These are phyloP conservation scores for Vombatus ursinus DNA, from an alignment of 2,113 vertebrate species.

Conservation along the genomic window DNA sequence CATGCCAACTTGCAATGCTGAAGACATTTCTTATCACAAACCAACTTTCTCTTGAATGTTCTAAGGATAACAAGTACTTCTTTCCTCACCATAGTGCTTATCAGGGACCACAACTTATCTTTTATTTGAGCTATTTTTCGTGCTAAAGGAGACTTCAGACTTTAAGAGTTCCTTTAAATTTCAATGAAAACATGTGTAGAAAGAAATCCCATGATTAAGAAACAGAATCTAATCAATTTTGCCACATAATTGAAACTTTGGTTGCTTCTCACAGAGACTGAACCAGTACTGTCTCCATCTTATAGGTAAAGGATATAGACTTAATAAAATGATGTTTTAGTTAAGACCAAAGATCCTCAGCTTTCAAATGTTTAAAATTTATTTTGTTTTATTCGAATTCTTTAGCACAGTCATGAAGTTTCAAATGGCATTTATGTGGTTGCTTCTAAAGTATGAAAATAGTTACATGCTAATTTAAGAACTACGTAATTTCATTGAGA, in stretches of 20 bases:
- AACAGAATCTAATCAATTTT: not conserved
- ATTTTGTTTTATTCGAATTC: fast-evolving
- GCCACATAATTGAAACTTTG: not conserved
- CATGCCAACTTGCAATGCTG: not conserved
- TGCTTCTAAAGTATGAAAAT: not conserved
- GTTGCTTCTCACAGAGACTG: fast-evolving
- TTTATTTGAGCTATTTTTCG: not conserved
- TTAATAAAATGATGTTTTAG: too few relatives aligned
- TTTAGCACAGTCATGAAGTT: not conserved
- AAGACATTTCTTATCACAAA: not conserved
- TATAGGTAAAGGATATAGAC: fast-evolving
- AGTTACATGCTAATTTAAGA: not conserved
- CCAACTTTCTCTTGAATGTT: not conserved
- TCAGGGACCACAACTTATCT: not conserved
- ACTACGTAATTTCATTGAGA: not conserved
- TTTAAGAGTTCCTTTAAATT: not conserved
- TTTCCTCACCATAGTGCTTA: not conserved
- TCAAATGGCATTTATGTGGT: fast-evolving
- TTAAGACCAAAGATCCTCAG: too few relatives aligned
- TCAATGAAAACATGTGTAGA: not conserved
- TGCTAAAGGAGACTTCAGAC: not conserved
- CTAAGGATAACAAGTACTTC: not conserved
- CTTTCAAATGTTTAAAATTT: not conserved
- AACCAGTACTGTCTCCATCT: fast-evolving
- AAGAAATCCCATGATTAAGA: not conserved